These are phyloP conservation scores for Drosophila lowei DNA, from an alignment of 1,140 invertebrate species.

Conservation along the genomic window DNA sequence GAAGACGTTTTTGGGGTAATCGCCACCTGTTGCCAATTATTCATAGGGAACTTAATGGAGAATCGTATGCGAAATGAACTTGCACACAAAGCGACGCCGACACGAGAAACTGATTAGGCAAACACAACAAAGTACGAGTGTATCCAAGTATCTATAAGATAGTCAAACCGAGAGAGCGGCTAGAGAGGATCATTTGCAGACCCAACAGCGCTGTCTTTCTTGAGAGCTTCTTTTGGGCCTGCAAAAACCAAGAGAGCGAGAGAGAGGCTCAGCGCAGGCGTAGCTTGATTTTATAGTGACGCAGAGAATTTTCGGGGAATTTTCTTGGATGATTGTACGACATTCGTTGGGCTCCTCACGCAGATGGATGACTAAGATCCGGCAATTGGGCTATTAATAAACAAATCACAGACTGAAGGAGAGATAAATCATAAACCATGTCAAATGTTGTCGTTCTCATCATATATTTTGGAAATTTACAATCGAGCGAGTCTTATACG, in stretches of 20 bases:
- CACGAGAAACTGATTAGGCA: slow-evolving; percentile 4
- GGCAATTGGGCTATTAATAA: slow-evolving; percentile 14
- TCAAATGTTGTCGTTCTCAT: not conserved
- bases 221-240: too few relatives aligned
- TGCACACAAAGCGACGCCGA: slow-evolving; percentile 2
- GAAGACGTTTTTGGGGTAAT: too few relatives aligned
- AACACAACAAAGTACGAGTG: not conserved
- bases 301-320: slow-evolving; percentile 38
- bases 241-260: too few relatives aligned
- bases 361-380: slow-evolving; percentile 29
- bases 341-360: slow-evolving; percentile 16
- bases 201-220: not conserved
- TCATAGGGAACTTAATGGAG: not conserved
- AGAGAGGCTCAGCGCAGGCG: not conserved
- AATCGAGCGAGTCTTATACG: too few relatives aligned
- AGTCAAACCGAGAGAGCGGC: slow-evolving; percentile 7
- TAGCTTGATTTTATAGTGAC: slow-evolving; percentile 25
- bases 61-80: not conserved
- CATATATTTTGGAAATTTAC: not conserved
- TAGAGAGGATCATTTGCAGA: slow-evolving; percentile 2
- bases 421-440: slow-evolving; percentile 8
- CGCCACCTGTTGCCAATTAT: too few relatives aligned
- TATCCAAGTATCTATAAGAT: slow-evolving; percentile 23
- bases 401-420: slow-evolving; percentile 1
- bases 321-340: slow-evolving; percentile 11